Conservation (phyloP, 2,888 invertebrate genomes). For the Empis stercorea region DNA sequence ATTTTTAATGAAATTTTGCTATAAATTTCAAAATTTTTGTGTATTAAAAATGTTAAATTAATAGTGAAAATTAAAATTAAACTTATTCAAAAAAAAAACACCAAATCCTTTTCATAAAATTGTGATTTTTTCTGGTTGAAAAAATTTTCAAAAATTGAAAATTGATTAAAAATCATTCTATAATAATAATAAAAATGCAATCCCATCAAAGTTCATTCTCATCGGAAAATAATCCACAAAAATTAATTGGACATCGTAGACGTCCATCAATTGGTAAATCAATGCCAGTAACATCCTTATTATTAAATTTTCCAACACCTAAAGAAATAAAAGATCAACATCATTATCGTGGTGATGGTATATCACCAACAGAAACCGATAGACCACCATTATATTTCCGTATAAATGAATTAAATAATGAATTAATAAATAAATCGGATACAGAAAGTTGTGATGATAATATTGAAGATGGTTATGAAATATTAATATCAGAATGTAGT, state of each 20-base stretch:
- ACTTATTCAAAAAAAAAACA: no score
- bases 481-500: conserved; percentile 16
- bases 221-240: conserved; percentile 11
- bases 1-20: not conserved
- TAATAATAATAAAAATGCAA: conserved; percentile 15
- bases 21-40: no score
- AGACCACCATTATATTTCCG: conserved; percentile 25
- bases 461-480: conserved; percentile 15
- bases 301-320: conserved; percentile 23
- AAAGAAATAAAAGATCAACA: conserved; percentile 7
- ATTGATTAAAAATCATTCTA: not conserved
- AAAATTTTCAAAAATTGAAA: not conserved
- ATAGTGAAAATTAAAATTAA: no score
- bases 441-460: conserved; percentile 15
- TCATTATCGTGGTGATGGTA: conserved; percentile 13
- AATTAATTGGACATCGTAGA: conserved; percentile 25
- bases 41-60: no score
- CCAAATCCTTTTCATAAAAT: not conserved
- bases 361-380: conserved; percentile 20
- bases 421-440: conserved; percentile 3
- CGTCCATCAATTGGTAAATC: conserved; percentile 31
- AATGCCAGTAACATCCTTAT: conserved; percentile 32
- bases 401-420: conserved; percentile 7
- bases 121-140: not conserved
- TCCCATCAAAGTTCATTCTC: conserved; percentile 18